Evolutionary conservation across 2,113 vertebrate genomes (phyloP).

Genomic region (Pterocles burchelli): DNA sequence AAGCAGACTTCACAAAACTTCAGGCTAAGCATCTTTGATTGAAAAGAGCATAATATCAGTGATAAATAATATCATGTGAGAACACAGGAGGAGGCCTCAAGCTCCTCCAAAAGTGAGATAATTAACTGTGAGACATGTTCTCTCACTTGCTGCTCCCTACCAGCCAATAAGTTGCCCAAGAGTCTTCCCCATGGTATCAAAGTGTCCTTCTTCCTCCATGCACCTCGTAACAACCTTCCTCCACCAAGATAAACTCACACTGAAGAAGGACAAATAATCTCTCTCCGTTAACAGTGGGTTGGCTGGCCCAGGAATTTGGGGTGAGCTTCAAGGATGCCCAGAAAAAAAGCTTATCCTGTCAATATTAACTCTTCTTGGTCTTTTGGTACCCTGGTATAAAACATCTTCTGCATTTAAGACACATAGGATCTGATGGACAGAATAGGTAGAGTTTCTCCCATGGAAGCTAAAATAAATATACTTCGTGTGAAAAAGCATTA

Average conservation of each 20-base stretch:
- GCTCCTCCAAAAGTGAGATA: not conserved
- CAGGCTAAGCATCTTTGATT: constrained; percentile 21
- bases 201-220: not conserved
- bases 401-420: too few species aligned
- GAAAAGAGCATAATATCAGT: not conserved
- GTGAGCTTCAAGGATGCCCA: not conserved
- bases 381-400: too few species aligned
- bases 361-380: not conserved
- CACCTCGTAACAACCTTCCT: not conserved
- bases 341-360: not conserved
- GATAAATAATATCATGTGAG: constrained; percentile 41
- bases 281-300: not conserved
- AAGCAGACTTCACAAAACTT: constrained; percentile 45
- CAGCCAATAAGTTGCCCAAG: not conserved
- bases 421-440: too few species aligned
- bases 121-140: not conserved
- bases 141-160: not conserved
- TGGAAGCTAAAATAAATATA: too few species aligned
- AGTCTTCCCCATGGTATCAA: not conserved
- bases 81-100: not conserved
- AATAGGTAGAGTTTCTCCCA: too few species aligned
- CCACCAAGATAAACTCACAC: not conserved
- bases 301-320: not conserved
- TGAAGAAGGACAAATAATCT: not conserved
- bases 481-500: too few species aligned